A percentile compares a stretch with the other conserved stretches of the same genome.
Conservation (phyloP, 2,888 invertebrate species). For the Gasteruption jaculator region DNA sequence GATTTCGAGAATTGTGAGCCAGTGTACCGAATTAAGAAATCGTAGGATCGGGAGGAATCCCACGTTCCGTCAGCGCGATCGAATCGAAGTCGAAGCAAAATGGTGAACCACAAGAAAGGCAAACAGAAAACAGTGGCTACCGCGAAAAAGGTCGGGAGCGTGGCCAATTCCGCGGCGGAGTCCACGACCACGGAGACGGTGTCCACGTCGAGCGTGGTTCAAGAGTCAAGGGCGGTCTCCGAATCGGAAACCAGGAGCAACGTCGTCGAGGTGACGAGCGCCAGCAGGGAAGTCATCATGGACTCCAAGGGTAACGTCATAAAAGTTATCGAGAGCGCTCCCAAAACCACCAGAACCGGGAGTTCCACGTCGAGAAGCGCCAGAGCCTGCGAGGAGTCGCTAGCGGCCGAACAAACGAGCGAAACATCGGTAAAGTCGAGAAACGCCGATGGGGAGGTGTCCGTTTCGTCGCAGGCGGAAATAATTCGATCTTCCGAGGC, state of each 20-base stretch:
- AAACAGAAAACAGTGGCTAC: conserved; percentile 21
- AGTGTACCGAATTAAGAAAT: too few species aligned
- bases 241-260: conserved; percentile 37
- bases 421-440: conserved; percentile 22
- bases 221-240: conserved; percentile 33
- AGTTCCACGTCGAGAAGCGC: conserved; percentile 26
- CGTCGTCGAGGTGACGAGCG: conserved; percentile 35
- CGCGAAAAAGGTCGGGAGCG: conserved; percentile 21
- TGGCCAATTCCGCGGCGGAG: conserved; percentile 24
- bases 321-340: conserved; percentile 33
- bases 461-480: too few species aligned
- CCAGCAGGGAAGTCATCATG: conserved; percentile 38
- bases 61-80: too few species aligned
- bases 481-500: too few species aligned
- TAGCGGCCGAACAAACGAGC: conserved; percentile 31
- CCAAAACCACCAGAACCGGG: too few species aligned
- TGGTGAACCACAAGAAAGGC: conserved; percentile 12
- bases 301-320: conserved; percentile 43
- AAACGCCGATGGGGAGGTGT: conserved; percentile 5
- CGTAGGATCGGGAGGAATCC: too few species aligned
- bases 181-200: conserved; percentile 27
- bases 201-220: conserved; percentile 36
- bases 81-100: too few species aligned
- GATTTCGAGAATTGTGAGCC: too few species aligned
- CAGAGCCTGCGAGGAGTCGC: conserved; percentile 33